These are phyloP conservation scores for Leptoteleia sp. DNA, from an alignment of 1,140 invertebrate genomes.

Conservation along the genomic window DNA sequence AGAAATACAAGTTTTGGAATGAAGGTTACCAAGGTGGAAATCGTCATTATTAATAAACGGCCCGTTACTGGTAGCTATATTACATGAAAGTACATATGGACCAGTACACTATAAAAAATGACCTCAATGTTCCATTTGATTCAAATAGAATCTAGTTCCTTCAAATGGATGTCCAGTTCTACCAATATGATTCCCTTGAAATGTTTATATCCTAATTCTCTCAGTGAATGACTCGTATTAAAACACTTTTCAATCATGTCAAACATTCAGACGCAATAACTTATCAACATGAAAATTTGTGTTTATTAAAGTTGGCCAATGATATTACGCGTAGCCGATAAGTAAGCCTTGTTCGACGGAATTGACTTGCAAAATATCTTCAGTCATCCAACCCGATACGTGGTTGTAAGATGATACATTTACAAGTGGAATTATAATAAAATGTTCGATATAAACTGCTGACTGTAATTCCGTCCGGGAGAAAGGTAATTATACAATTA, in stretches of 20 bases:
- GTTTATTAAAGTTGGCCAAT: slow-evolving; percentile 31
- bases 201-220: too few species aligned
- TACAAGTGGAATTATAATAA: slow-evolving; percentile 34
- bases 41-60: too few species aligned
- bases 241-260: slow-evolving; percentile 18
- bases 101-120: too few species aligned
- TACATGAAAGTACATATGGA: too few species aligned
- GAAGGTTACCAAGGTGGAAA: too few species aligned
- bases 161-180: too few species aligned
- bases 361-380: slow-evolving; percentile 25
- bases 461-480: neutral
- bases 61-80: too few species aligned
- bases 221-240: too few species aligned
- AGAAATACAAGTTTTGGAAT: too few species aligned
- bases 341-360: slow-evolving; percentile 13
- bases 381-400: slow-evolving; percentile 20
- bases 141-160: too few species aligned
- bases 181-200: too few species aligned
- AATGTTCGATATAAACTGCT: slow-evolving; percentile 27
- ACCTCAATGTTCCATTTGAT: too few species aligned
- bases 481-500: neutral
- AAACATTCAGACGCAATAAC: slow-evolving; percentile 10
- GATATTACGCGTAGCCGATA: neutral
- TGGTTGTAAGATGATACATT: slow-evolving; percentile 21
- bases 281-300: slow-evolving; percentile 17